These are phyloP conservation scores for Dryococelus australis DNA, from an alignment of 2,888 invertebrate species.

Conservation along the genomic window DNA sequence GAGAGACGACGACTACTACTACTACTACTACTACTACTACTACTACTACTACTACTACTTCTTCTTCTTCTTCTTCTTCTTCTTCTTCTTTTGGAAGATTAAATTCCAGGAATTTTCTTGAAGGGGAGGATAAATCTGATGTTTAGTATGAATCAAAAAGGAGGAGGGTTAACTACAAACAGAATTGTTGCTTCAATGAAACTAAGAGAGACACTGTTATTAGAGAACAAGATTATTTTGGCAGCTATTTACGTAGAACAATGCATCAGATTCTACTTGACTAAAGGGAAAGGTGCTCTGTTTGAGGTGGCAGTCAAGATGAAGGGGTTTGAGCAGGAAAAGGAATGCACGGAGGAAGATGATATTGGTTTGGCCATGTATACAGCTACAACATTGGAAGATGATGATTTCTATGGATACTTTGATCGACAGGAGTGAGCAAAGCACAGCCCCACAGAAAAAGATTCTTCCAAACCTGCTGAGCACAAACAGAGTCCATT, in stretches of 20 bases:
- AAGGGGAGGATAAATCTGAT: constrained; percentile 17
- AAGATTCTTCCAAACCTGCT: too few species aligned
- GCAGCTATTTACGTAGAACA: constrained; percentile 11
- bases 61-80: too few species aligned
- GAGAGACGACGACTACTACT: too few species aligned
- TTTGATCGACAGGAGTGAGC: background rate
- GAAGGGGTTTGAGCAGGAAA: constrained; percentile 1
- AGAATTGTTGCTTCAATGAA: constrained; percentile 17
- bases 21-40: too few species aligned
- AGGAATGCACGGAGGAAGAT: background rate
- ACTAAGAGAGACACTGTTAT: constrained; percentile 13
- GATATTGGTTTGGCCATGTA: background rate
- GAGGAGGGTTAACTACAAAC: constrained; percentile 3
- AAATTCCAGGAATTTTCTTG: constrained; percentile 12
- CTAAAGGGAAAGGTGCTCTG: constrained; percentile 6
- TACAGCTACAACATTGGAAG: background rate
- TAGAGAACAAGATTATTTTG: background rate
- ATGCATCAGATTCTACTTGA: background rate
- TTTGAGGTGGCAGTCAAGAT: constrained; percentile 22
- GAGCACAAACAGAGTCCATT: too few species aligned
- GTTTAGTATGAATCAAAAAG: constrained; percentile 11
- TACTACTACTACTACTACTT: too few species aligned
- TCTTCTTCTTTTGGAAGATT: background rate
- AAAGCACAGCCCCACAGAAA: background rate
- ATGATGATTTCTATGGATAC: constrained; percentile 3